Percentiles rank a stretch among this genome's conserved stretches.
phyloP scores from a whole-genome alignment of 2,888 invertebrate species.

The Orgyia antiqua region DNA sequence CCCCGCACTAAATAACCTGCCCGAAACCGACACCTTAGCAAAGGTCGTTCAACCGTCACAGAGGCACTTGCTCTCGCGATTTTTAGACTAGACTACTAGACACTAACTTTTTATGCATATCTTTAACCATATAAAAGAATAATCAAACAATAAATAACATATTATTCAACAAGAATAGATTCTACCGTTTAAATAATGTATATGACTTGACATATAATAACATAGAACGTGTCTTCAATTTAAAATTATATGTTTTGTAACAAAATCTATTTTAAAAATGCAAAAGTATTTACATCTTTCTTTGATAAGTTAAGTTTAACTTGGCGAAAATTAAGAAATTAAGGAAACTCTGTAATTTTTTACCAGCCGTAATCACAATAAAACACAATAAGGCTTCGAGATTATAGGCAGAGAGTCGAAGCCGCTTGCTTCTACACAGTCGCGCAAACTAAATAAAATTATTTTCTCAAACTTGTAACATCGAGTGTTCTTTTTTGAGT shows the following conservation, averaged over 20 bases:
- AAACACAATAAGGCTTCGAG: conserved; percentile 2
- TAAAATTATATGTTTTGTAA: too few species aligned
- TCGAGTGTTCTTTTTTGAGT: conserved; percentile 36
- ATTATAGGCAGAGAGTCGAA: not conserved
- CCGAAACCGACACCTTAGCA: conserved; percentile 76
- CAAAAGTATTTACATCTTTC: too few species aligned
- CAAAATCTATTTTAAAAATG: too few species aligned
- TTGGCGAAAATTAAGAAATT: conserved; percentile 9
- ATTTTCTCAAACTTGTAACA: conserved; percentile 29
- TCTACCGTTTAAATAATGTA: too few species aligned
- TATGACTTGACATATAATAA: too few species aligned
- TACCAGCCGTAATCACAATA: conserved; percentile 1
- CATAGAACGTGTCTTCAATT: too few species aligned
- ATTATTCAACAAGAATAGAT: not conserved
- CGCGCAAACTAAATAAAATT: conserved; percentile 25
- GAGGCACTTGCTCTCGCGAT: conserved; percentile 45
- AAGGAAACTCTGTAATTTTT: conserved; percentile 3
- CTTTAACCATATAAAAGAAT: conserved; percentile 9
- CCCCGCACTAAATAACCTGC: conserved; percentile 73
- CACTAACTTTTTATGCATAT: conserved; percentile 10
- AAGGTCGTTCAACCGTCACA: conserved; percentile 76
- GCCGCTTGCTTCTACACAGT: conserved; percentile 9
- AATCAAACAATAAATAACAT: conserved; percentile 8
- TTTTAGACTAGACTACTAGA: conserved; percentile 31
- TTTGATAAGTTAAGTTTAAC: too few species aligned